phyloP scores from a whole-genome alignment of 2,797 vertebrate species.

The Orestias chungarensis region DNA sequence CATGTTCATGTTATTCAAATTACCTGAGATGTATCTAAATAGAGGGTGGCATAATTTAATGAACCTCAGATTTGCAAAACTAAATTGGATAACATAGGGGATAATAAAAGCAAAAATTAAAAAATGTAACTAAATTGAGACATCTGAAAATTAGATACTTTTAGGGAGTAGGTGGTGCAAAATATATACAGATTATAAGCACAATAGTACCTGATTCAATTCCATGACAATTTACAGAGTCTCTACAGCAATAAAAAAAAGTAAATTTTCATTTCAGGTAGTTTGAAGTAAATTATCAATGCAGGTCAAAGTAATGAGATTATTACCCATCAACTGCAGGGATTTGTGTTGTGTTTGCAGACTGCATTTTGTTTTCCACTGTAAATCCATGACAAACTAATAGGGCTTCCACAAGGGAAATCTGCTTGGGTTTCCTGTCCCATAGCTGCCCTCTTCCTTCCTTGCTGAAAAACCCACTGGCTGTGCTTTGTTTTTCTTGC shows the following conservation, averaged over 20 bases:
- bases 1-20: neutral
- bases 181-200: too few relatives aligned
- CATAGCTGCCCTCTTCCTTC: conserved; percentile 68
- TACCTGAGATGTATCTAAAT: neutral
- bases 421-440: conserved; percentile 68
- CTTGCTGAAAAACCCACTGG: conserved; percentile 52
- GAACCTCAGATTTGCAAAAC: neutral
- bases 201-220: too few relatives aligned
- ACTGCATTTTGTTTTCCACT: conserved; percentile 59
- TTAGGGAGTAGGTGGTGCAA: too few relatives aligned
- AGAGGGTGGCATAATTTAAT: neutral
- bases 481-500: conserved; percentile 31
- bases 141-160: neutral
- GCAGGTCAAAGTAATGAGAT: conserved; percentile 28
- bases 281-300: conserved; percentile 17
- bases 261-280: conserved; percentile 4
- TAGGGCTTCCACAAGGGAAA: conserved; percentile 67
- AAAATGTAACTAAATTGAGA: neutral
- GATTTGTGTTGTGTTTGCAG: conserved; percentile 45
- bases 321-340: conserved; percentile 27
- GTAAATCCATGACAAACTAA: conserved; percentile 62
- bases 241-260: too few relatives aligned
- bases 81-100: neutral
- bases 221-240: too few relatives aligned
- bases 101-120: neutral